These are phyloP conservation scores for Steinernema khuongi DNA, from an alignment of 1,140 invertebrate genomes.

Conservation along the genomic window DNA sequence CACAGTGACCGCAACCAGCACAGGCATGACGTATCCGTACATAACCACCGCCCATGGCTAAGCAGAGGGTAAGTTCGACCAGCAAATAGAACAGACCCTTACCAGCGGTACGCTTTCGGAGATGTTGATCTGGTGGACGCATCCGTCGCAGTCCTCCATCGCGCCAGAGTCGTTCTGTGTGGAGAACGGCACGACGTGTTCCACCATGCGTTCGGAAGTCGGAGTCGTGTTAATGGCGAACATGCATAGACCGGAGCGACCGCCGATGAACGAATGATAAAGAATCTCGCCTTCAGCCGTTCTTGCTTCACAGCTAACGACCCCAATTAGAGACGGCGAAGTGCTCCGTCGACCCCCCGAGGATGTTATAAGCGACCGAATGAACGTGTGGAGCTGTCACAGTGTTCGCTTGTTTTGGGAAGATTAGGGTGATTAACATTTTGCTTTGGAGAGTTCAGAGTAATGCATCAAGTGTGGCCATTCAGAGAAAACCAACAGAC, in stretches of 20 bases:
- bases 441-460: neutral
- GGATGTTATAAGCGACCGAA: neutral
- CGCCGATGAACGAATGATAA: neutral
- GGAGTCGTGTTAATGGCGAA: neutral
- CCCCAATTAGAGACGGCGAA: slow-evolving; percentile 5
- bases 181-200: neutral
- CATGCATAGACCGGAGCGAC: neutral
- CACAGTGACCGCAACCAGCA: slow-evolving; percentile 73
- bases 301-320: neutral
- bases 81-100: neutral
- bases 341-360: slow-evolving; percentile 4
- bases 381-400: neutral
- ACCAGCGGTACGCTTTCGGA: neutral
- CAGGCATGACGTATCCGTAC: slow-evolving; percentile 40
- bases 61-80: neutral
- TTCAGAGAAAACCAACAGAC: too few relatives aligned
- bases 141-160: neutral
- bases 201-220: neutral
- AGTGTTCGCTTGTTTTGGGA: neutral
- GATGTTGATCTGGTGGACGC: neutral
- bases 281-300: neutral
- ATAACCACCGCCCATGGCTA: slow-evolving; percentile 27
- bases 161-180: neutral
- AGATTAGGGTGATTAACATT: slow-evolving; percentile 1
- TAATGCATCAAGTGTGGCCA: too few relatives aligned